A percentile compares a stretch with the other conserved stretches of the same genome.
Conservation (phyloP, 2,888 invertebrate species). For the Eledona agricola region DNA sequence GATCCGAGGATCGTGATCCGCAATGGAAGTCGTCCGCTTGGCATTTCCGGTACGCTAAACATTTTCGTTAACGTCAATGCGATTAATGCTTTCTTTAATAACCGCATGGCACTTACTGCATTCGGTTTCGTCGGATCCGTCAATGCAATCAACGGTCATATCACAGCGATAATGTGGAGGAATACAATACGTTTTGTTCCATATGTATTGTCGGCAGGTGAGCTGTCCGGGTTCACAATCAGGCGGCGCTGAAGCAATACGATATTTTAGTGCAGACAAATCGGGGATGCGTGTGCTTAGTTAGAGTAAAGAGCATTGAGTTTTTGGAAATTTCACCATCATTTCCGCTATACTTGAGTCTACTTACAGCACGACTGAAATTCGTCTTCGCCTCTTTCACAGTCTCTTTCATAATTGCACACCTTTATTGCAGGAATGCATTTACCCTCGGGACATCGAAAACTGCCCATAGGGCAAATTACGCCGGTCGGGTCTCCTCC, state of each 20-base stretch:
- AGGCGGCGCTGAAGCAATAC: constrained; percentile 79
- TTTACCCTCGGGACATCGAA: constrained; percentile 84
- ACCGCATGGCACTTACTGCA: constrained; percentile 98
- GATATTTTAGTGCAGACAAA: not conserved
- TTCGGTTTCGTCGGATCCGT: constrained; percentile 93
- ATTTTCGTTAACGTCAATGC: constrained; percentile 1
- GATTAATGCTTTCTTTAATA: not conserved
- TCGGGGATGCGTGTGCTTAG: no score
- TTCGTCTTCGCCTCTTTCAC: constrained; percentile 92
- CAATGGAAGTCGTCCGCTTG: constrained; percentile 89
- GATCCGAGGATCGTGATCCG: constrained; percentile 73
- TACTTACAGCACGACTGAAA: constrained; percentile 91
- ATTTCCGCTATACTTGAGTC: no score
- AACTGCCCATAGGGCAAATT: constrained; percentile 78
- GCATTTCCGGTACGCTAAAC: constrained; percentile 87
- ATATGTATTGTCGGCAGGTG: constrained; percentile 92
- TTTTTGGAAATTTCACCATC: not conserved
- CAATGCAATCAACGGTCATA: constrained; percentile 93
- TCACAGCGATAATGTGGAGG: constrained; percentile 94
- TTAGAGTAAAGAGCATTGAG: not conserved
- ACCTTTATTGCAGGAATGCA: constrained; percentile 88
- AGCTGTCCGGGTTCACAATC: constrained; percentile 92
- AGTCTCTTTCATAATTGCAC: constrained; percentile 95
- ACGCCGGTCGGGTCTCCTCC: constrained; percentile 58
- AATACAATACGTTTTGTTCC: constrained; percentile 95